Evolutionary conservation across 2,113 vertebrate species (phyloP).

Genomic region (Halichoerus grypus): DNA sequence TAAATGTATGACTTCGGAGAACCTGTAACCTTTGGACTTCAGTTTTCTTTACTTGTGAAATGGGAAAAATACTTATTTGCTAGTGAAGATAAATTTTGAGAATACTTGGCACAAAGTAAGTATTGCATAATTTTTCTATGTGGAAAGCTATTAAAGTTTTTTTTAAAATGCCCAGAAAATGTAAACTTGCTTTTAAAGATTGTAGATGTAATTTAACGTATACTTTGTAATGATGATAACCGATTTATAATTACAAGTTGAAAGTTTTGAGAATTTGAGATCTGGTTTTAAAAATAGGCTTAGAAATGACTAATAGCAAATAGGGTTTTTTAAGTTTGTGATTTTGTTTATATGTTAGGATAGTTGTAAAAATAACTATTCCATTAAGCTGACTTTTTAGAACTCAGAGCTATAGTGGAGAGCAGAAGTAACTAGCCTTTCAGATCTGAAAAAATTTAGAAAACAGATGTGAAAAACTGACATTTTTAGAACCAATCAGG

Average conservation of each 20-base stretch:
- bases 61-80: neutral
- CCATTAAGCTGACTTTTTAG: neutral
- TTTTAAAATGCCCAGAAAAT: neutral
- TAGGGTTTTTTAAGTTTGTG: neutral
- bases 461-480: neutral
- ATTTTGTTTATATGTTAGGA: conserved; percentile 37
- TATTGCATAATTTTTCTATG: neutral
- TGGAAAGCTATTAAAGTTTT: conserved; percentile 15
- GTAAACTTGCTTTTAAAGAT: neutral
- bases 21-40: neutral
- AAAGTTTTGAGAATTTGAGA: conserved; percentile 44
- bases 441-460: conserved; percentile 14
- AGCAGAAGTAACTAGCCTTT: conserved; percentile 6
- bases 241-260: conserved; percentile 13
- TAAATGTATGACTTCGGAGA: neutral
- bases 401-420: neutral
- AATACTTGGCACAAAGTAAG: neutral
- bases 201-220: neutral
- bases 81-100: conserved; percentile 31
- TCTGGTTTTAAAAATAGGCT: conserved; percentile 28
- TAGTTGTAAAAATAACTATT: conserved; percentile 41
- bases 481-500: neutral
- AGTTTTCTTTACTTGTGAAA: conserved; percentile 19
- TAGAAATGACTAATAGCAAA: neutral
- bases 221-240: neutral